These are phyloP conservation scores for Homalodisca vitripennis DNA, from an alignment of 1,140 invertebrate species.

Conservation along the genomic window DNA sequence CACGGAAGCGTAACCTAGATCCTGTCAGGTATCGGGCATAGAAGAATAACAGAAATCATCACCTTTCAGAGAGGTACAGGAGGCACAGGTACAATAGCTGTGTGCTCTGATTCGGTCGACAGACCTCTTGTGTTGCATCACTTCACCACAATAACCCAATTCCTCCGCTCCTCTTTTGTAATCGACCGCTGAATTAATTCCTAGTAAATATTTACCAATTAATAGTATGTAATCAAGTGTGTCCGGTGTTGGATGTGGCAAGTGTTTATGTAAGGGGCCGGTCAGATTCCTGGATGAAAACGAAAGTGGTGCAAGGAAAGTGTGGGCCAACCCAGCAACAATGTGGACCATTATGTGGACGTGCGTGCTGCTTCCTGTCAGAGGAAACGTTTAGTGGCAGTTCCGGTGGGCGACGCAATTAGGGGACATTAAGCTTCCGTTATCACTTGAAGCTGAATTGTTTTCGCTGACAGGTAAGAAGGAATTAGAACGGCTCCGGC, in stretches of 20 bases:
- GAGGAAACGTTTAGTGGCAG: too few relatives aligned
- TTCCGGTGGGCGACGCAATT: neutral
- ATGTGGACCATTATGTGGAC: conserved; percentile 19
- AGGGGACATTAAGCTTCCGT: neutral
- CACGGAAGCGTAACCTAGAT: too few relatives aligned
- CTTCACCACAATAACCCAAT: conserved; percentile 16
- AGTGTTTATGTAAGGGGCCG: conserved; percentile 14
- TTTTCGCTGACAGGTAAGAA: too few relatives aligned
- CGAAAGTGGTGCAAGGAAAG: conserved; percentile 24
- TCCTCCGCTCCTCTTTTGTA: neutral
- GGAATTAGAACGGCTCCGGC: too few relatives aligned
- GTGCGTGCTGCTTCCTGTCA: conserved; percentile 6
- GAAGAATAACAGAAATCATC: too few relatives aligned
- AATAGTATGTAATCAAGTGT: neutral
- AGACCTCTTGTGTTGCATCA: conserved; percentile 16
- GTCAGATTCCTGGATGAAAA: conserved; percentile 24
- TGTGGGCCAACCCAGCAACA: conserved; percentile 7
- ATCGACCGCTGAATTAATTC: conserved; percentile 3
- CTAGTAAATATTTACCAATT: conserved; percentile 11
- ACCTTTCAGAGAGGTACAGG: too few relatives aligned
- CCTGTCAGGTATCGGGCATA: too few relatives aligned
- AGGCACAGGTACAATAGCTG: too few relatives aligned
- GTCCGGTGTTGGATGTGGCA: neutral
- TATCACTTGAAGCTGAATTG: too few relatives aligned
- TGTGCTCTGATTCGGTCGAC: neutral